Evolutionary conservation across 2,888 invertebrate species (phyloP).

Genomic region (Taenaris catops): DNA sequence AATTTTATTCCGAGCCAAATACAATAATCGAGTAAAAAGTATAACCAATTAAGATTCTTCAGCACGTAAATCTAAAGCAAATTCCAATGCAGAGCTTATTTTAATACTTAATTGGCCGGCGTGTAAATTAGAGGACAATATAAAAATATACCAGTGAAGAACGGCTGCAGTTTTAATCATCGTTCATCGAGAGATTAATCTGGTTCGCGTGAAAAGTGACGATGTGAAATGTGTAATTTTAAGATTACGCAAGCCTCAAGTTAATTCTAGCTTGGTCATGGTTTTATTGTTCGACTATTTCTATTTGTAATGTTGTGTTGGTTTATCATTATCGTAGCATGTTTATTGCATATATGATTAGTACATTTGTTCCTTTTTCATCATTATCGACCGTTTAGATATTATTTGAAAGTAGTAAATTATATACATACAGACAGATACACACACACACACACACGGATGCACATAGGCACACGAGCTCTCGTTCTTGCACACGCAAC

Average conservation of each 20-base stretch:
- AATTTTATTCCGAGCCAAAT: too few relatives aligned
- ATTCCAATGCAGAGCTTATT: conserved; percentile 47
- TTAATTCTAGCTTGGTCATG: conserved; percentile 1
- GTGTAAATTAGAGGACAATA: conserved; percentile 62
- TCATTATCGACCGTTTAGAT: too few relatives aligned
- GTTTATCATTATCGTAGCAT: too few relatives aligned
- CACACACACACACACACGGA: too few relatives aligned
- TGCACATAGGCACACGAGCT: too few relatives aligned
- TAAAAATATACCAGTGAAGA: conserved; percentile 41
- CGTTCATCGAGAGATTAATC: conserved; percentile 37
- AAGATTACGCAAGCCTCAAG: conserved; percentile 5
- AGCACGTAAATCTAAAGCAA: conserved; percentile 33
- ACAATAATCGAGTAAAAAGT: conserved; percentile 14
- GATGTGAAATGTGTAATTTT: conserved; percentile 8
- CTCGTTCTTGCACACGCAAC: too few relatives aligned
- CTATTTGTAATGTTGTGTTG: conserved; percentile 19
- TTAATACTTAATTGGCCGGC: conserved; percentile 60
- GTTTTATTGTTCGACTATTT: conserved; percentile 2
- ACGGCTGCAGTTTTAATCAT: conserved; percentile 46
- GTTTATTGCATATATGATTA: too few relatives aligned
- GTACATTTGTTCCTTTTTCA: too few relatives aligned
- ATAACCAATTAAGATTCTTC: conserved; percentile 31
- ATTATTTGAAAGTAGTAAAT: too few relatives aligned
- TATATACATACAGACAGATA: too few relatives aligned
- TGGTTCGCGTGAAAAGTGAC: conserved; percentile 39